phyloP scores from a whole-genome alignment of 2,888 invertebrate genomes.

The Brachypterus glaber region DNA sequence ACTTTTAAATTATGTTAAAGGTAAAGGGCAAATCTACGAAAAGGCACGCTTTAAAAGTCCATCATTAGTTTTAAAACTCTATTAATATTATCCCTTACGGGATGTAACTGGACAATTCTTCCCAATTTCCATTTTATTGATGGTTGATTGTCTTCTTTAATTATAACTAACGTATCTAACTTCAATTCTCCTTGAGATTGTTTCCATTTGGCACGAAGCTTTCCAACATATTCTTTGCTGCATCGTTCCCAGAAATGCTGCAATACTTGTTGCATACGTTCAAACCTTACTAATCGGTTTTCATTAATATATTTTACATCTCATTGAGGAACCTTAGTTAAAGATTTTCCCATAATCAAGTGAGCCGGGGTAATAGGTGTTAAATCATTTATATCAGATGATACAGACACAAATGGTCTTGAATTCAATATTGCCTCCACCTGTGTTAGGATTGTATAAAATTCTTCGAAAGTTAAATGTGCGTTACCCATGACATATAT shows the following conservation, averaged over 20 bases:
- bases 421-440: conserved; percentile 17
- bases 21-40: too few species aligned
- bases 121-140: neutral
- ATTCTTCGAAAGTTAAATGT: conserved; percentile 14
- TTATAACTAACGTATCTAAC: too few species aligned
- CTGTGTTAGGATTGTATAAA: too few species aligned
- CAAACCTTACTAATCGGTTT: conserved; percentile 14
- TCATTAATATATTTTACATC: neutral
- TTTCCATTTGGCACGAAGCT: conserved; percentile 14
- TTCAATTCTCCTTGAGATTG: too few species aligned
- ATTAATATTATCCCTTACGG: neutral
- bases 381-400: conserved; percentile 16
- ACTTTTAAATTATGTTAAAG: too few species aligned
- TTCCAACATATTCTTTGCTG: conserved; percentile 14
- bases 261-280: conserved; percentile 11
- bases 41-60: too few species aligned
- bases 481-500: conserved; percentile 11
- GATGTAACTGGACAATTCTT: neutral
- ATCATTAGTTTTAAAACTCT: neutral
- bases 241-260: conserved; percentile 18
- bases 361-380: too few species aligned
- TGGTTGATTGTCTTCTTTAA: too few species aligned
- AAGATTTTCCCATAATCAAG: conserved; percentile 14
- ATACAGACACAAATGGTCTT: conserved; percentile 15
- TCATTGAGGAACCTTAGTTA: conserved; percentile 18